Base-by-base conservation (phyloP, 2,113 vertebrate species). In the Symphodus melops region DNA sequence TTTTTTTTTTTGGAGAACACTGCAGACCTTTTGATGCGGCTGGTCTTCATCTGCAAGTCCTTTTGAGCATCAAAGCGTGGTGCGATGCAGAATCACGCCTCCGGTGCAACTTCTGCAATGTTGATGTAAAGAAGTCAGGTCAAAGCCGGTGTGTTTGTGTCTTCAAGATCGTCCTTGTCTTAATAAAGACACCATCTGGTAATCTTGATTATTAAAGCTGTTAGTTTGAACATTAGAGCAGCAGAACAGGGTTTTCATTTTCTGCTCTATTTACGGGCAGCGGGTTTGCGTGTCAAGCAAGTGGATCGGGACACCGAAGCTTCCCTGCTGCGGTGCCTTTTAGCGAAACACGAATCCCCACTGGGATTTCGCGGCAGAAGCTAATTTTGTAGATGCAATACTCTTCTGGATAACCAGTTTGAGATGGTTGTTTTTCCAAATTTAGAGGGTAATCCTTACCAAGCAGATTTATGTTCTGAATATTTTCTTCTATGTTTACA, bases 141-240 rank as follows among this genome's bases (percentile, higher is more conserved):
- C 76, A 71, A 75, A 77, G 62, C 23, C 63, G 75, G 75, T 41
- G 3, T 3, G 9, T 19, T 9, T 4, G 80, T n/a, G 44, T 68
- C 83, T 77, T 16, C 19, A 19, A 71, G 74, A 73, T 48, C 55
- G 41, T 33, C 46, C 46, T 63, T 21, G 20, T 39, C 69, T 79
- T 78, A 78, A 88, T 91, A 88, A 87, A 86, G 72, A 78, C 70
- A 37, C 78, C 86, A 86, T 84, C 86, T 86, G 88, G 79, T 84
- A 64, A 69, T 75, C 79, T 78, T 53, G 52, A 84, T 89, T 70
- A 83, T 77, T 77, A 60, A 81, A 83, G 73, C 65, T 36, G 60
- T 46, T 56, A 39, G 75, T 23, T 10, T 42, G 41, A 33, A 46
- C 36, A 56, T 44, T 21, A 11, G 39, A 41, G 39, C 8, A 41